Percentiles rank a stretch among this genome's conserved stretches.
These are phyloP conservation scores for Capra hircus DNA, from an alignment of 2,113 vertebrate genomes.

Conservation along the genomic window DNA sequence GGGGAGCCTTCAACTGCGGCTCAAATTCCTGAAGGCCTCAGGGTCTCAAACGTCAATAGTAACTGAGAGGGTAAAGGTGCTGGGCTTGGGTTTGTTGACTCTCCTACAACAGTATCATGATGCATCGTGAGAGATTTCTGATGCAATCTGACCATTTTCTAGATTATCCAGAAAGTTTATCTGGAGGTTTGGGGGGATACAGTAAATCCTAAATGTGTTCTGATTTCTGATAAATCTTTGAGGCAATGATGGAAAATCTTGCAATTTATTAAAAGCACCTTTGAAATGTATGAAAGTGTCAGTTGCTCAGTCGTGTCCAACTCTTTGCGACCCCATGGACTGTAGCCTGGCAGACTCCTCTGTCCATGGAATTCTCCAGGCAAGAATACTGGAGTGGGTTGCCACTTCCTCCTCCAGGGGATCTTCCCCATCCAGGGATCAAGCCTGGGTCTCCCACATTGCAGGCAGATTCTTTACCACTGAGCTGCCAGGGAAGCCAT, in stretches of 20 bases:
- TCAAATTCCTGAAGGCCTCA: background rate
- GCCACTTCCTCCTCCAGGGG: background rate
- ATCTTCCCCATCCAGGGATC: background rate
- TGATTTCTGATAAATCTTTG: background rate
- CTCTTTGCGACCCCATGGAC: background rate
- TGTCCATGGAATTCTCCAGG: background rate
- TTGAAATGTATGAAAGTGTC: background rate
- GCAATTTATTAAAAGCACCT: background rate
- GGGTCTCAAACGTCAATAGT: background rate
- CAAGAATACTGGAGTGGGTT: background rate
- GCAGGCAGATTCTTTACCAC: background rate
- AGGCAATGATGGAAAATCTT: background rate
- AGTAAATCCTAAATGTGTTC: background rate
- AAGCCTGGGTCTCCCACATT: background rate
- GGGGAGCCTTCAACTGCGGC: background rate
- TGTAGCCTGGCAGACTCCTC: background rate
- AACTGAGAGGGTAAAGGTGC: background rate
- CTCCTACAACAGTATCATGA: background rate
- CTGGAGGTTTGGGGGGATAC: background rate
- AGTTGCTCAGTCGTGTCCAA: background rate
- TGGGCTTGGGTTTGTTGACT: background rate
- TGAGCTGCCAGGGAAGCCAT: background rate
- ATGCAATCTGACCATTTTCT: background rate
- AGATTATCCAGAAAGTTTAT: background rate
- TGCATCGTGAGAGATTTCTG: background rate